Conservation (phyloP, 1,140 invertebrate genomes). For the Thereuonema tuberculata region DNA sequence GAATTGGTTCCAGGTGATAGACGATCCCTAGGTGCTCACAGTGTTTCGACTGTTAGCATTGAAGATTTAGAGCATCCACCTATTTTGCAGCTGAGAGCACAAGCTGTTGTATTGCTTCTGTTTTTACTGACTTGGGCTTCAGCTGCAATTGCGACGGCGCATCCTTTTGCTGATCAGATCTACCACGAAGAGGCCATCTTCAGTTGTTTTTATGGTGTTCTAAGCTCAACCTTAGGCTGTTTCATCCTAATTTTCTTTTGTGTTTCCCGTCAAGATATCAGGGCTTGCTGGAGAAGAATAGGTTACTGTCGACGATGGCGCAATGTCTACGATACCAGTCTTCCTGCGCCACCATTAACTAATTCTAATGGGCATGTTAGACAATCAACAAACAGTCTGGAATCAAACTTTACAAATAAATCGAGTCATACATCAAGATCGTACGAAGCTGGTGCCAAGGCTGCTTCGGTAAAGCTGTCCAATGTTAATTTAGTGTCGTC, state of each 20-base stretch:
- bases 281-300: constrained; percentile 53
- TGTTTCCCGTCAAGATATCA: constrained; percentile 63
- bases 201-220: constrained; percentile 57
- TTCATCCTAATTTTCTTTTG: constrained; percentile 77
- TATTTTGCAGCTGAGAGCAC: constrained; percentile 60
- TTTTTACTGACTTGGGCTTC: constrained; percentile 59
- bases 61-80: constrained; percentile 70
- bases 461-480: constrained; percentile 24
- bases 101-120: constrained; percentile 55
- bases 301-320: constrained; percentile 42
- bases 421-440: constrained; percentile 21
- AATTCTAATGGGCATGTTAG: constrained; percentile 33
- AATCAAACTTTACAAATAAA: constrained; percentile 21
- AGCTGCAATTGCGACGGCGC: constrained; percentile 50
- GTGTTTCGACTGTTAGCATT: constrained; percentile 46
- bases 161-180: constrained; percentile 44
- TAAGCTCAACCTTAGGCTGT: constrained; percentile 52
- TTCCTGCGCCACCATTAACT: constrained; percentile 23
- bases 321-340: constrained; percentile 28
- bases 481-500: constrained; percentile 26
- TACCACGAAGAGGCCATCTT: constrained; percentile 60
- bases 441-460: constrained; percentile 21
- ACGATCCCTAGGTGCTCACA: constrained; percentile 40
- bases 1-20: constrained; percentile 34
- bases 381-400: constrained; percentile 13